Conservation (phyloP, 2,888 invertebrate species). For the Orthosia cruda region DNA sequence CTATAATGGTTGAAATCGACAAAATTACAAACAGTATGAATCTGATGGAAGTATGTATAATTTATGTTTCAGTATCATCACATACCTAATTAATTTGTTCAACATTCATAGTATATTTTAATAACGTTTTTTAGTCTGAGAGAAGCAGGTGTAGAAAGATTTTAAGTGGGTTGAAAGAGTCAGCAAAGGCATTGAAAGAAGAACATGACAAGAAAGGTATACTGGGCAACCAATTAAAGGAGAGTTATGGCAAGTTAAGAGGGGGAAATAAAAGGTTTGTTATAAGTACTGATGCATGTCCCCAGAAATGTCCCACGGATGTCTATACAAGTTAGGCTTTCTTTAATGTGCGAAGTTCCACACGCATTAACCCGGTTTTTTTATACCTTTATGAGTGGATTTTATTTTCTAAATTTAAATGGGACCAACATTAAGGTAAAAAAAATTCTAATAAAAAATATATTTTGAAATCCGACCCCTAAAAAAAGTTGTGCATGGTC, state of each 20-base stretch:
- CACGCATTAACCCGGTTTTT: too few relatives aligned
- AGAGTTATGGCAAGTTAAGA: conserved; percentile 92
- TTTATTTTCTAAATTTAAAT: too few relatives aligned
- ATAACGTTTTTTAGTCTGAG: conserved; percentile 80
- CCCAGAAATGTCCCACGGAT: not conserved
- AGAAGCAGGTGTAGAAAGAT: conserved; percentile 82
- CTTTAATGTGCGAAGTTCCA: too few relatives aligned
- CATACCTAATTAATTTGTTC: not conserved
- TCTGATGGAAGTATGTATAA: conserved; percentile 77
- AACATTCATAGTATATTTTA: not conserved
- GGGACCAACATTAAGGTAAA: too few relatives aligned
- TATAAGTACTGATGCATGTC: not conserved
- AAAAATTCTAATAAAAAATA: too few relatives aligned
- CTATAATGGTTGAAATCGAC: conserved; percentile 85
- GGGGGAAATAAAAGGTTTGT: conserved; percentile 87
- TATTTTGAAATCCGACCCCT: too few relatives aligned
- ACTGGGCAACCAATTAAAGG: conserved; percentile 92
- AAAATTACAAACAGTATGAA: conserved; percentile 78
- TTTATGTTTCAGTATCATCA: not conserved
- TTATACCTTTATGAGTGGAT: too few relatives aligned
- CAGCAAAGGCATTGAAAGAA: conserved; percentile 85
- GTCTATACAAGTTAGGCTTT: not conserved
- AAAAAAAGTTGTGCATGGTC: too few relatives aligned
- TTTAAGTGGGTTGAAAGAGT: conserved; percentile 82
- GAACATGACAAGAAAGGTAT: conserved; percentile 91